These are phyloP conservation scores for Sardinella longiceps DNA, from an alignment of 2,797 vertebrate genomes.

Conservation along the genomic window DNA sequence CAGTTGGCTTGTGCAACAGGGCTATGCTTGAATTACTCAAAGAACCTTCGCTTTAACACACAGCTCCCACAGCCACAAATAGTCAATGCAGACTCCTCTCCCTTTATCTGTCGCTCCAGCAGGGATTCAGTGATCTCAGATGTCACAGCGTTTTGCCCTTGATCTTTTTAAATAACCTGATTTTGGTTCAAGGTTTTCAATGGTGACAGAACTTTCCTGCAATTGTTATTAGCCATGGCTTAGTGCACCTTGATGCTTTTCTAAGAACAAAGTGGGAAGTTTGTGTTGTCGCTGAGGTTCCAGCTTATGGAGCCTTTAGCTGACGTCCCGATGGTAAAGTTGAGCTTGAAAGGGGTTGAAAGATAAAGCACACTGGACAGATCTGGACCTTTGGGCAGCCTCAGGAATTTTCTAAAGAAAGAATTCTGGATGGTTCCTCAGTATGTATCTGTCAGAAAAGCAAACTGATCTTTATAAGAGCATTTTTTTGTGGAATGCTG, in stretches of 20 bases:
- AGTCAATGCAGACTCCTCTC: not conserved
- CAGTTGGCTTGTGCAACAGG: too few species aligned
- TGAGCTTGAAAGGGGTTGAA: not conserved
- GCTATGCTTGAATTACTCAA: too few species aligned
- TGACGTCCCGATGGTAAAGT: not conserved
- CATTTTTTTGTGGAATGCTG: not conserved
- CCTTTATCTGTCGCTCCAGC: not conserved
- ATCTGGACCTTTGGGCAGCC: not conserved
- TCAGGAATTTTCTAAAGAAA: not conserved
- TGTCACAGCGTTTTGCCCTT: not conserved
- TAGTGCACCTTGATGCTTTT: not conserved
- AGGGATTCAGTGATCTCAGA: not conserved
- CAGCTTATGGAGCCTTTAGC: not conserved
- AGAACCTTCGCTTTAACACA: too few species aligned
- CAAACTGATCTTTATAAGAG: not conserved
- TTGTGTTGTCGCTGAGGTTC: not conserved
- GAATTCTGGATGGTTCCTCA: conserved; percentile 15
- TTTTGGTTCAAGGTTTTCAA: not conserved
- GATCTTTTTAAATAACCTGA: conserved; percentile 1
- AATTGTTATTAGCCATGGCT: conserved; percentile 2
- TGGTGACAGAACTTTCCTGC: not conserved
- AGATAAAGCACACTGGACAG: conserved; percentile 7
- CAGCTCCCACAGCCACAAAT: not conserved
- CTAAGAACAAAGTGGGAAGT: not conserved
- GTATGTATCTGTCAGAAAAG: not conserved